A percentile compares a stretch with the other conserved stretches of the same genome.
These are phyloP conservation scores for Psix sp. DNA, from an alignment of 1,140 invertebrate genomes.

Conservation along the genomic window DNA sequence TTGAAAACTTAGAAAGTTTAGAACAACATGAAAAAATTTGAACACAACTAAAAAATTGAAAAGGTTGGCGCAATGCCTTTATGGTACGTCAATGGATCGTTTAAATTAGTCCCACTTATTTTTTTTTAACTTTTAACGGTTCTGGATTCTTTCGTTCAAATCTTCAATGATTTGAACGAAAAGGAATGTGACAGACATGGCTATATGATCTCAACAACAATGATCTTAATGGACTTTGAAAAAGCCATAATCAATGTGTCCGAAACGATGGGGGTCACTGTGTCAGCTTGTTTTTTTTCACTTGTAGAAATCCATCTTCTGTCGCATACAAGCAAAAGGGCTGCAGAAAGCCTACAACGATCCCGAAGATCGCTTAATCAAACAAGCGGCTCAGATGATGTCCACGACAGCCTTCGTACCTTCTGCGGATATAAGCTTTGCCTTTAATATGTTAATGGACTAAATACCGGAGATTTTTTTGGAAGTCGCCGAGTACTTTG, in stretches of 20 bases:
- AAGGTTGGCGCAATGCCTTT: background rate
- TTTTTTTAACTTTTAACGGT: conserved; percentile 18
- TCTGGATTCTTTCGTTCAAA: conserved; percentile 3
- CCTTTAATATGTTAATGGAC: conserved; percentile 8
- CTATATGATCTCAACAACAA: conserved; percentile 5
- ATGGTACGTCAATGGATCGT: background rate
- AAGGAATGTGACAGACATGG: conserved; percentile 2
- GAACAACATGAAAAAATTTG: too few species aligned
- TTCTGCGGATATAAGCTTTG: background rate
- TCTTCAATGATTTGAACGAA: conserved; percentile 3
- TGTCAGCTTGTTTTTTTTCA: conserved; percentile 16
- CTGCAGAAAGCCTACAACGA: conserved; percentile 11
- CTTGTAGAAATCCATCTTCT: conserved; percentile 6
- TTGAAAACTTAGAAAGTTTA: too few species aligned
- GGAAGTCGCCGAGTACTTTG: conserved; percentile 3
- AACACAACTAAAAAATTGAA: conserved; percentile 14
- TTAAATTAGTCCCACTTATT: conserved; percentile 4
- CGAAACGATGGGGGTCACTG: background rate
- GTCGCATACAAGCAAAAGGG: conserved; percentile 4
- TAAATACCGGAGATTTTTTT: background rate
- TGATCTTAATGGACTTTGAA: conserved; percentile 24
- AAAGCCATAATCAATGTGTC: conserved; percentile 24
- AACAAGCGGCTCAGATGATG: conserved; percentile 17
- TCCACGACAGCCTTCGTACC: conserved; percentile 16
- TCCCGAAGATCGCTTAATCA: too few species aligned